Evolutionary conservation across 2,797 vertebrate species (phyloP).

Genomic region (Heterohyrax brucei): DNA sequence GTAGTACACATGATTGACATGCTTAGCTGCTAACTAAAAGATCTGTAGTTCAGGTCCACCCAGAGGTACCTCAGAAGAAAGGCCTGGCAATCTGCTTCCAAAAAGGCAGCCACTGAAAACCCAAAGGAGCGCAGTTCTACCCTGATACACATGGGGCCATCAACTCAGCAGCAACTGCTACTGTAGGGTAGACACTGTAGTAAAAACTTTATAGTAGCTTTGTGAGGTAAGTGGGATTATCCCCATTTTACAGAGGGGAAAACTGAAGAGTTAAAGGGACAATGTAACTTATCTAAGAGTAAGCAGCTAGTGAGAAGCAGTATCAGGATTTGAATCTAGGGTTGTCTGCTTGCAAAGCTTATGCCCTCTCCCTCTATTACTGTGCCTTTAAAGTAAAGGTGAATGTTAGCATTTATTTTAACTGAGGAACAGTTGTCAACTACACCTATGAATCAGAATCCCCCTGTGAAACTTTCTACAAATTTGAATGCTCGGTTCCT

Average conservation of each 20-base stretch:
- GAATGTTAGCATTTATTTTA: background rate
- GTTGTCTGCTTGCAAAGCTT: background rate
- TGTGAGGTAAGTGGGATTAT: background rate
- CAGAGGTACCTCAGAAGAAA: background rate
- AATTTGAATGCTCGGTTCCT: background rate
- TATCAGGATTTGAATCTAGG: background rate
- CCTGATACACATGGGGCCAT: background rate
- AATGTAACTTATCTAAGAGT: background rate
- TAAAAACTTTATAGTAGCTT: background rate
- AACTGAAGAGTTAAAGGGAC: conserved; percentile 34
- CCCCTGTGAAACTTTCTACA: background rate
- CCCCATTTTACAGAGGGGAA: conserved; percentile 35
- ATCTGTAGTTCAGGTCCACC: background rate
- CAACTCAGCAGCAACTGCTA: background rate
- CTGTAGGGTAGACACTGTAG: background rate
- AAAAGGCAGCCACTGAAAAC: background rate
- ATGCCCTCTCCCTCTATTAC: background rate
- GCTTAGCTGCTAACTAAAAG: background rate
- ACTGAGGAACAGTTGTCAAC: background rate
- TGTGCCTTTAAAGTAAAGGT: background rate
- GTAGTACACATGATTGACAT: background rate
- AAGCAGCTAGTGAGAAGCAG: background rate
- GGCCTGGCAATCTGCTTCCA: background rate
- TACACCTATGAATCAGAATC: background rate
- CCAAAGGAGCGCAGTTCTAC: background rate